Percentiles rank a stretch among this genome's conserved stretches.
Evolutionary conservation across 2,113 vertebrate species (phyloP).

Genomic region (Dunckerocampus dactyliophorus): DNA sequence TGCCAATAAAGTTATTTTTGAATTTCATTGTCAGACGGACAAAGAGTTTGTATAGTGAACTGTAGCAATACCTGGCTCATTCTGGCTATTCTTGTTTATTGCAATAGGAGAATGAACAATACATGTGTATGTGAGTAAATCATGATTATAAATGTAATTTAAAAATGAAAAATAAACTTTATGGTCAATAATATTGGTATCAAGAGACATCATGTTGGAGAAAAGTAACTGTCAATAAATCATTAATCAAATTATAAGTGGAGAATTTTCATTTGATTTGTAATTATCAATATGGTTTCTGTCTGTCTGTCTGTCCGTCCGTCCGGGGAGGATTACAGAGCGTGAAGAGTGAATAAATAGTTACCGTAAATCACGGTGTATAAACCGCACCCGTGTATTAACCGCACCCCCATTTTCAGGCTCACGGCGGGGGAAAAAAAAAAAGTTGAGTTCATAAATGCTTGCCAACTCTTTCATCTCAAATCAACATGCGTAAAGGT

Average conservation of each 20-base stretch:
- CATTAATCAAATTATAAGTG: conserved; percentile 53
- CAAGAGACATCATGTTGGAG: conserved; percentile 70
- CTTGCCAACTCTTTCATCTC: no score
- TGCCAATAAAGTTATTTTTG: conserved; percentile 79
- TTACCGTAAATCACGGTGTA: no score
- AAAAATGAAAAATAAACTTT: conserved; percentile 74
- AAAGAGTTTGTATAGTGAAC: conserved; percentile 71
- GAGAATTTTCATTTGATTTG: conserved; percentile 23
- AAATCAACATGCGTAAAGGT: no score
- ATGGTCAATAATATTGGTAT: conserved; percentile 73
- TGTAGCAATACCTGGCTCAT: conserved; percentile 81
- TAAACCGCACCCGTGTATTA: no score
- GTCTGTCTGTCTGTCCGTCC: no score
- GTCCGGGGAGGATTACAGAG: no score
- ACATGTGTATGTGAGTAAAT: conserved; percentile 77
- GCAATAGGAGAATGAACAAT: conserved; percentile 80
- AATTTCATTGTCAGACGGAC: conserved; percentile 70
- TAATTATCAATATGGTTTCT: not conserved
- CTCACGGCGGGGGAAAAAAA: no score
- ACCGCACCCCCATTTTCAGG: no score
- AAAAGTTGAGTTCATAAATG: no score
- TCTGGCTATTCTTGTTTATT: conserved; percentile 80
- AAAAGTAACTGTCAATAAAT: conserved; percentile 76
- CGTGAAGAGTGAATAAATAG: no score
- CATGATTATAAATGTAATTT: conserved; percentile 76